Percentiles rank a stretch among this genome's conserved stretches.
These are phyloP conservation scores for Cricetomys ansorgei DNA, from an alignment of 2,113 vertebrate species.

Conservation along the genomic window DNA sequence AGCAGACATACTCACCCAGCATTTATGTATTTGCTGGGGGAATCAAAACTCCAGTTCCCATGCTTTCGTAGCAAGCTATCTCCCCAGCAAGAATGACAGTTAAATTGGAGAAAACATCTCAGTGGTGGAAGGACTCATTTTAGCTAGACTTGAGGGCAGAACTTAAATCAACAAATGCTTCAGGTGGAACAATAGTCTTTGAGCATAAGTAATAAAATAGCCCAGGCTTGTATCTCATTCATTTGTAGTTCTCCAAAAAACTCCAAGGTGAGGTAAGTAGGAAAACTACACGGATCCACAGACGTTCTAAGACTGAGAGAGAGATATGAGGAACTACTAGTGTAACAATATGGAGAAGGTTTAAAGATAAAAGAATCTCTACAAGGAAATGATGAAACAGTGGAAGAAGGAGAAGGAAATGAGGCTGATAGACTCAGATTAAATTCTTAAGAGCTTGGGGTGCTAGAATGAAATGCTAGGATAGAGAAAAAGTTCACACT, in stretches of 20 bases:
- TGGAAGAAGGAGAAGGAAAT: not conserved
- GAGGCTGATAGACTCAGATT: too few species aligned
- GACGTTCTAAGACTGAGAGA: not conserved
- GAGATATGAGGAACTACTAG: not conserved
- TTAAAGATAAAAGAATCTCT: not conserved
- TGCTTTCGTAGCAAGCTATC: too few species aligned
- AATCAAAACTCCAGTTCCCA: too few species aligned
- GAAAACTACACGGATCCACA: not conserved
- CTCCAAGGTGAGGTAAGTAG: too few species aligned
- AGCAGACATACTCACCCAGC: too few species aligned
- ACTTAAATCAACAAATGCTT: not conserved
- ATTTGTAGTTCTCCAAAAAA: too few species aligned
- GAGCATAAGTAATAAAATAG: not conserved
- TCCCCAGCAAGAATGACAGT: not conserved
- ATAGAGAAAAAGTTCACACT: too few species aligned
- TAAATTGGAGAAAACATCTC: not conserved
- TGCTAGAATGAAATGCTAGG: too few species aligned
- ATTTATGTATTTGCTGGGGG: too few species aligned
- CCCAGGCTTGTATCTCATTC: accelerated
- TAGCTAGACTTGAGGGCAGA: not conserved
- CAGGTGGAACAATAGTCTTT: not conserved
- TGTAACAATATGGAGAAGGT: not conserved
- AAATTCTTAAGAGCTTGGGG: too few species aligned
- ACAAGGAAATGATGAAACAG: not conserved
- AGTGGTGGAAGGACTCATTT: not conserved